These are phyloP conservation scores for Jordanella pulchra DNA, from an alignment of 2,797 vertebrate genomes.

Conservation along the genomic window DNA sequence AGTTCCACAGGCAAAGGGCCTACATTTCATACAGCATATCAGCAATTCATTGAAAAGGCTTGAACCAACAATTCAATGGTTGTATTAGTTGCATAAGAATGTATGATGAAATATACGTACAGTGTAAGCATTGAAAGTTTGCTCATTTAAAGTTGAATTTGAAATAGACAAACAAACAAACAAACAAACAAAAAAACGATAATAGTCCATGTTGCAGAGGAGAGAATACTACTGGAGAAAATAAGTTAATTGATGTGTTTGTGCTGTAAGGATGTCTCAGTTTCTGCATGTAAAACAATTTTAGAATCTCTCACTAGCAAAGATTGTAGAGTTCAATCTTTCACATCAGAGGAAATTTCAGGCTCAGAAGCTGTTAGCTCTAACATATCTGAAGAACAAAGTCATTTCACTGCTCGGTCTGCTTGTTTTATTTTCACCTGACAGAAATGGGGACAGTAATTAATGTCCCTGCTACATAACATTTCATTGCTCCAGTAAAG, in stretches of 20 bases:
- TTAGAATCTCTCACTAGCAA: not conserved
- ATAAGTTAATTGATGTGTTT: not conserved
- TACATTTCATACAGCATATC: not conserved
- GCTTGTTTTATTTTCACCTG: not conserved
- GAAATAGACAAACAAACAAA: not conserved
- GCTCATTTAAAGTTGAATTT: not conserved
- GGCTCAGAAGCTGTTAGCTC: not conserved
- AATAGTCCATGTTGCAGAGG: not conserved
- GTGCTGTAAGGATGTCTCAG: not conserved
- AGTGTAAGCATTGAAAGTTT: not conserved
- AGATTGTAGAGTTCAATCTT: not conserved
- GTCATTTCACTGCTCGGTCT: not conserved
- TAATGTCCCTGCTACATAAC: no score
- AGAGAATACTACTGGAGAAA: not conserved
- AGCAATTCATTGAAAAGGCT: not conserved
- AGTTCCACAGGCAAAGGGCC: not conserved
- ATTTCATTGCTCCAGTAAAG: not conserved
- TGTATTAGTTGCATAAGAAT: not conserved
- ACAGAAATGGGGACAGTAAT: not conserved
- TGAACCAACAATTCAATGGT: not conserved
- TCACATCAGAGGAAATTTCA: not conserved
- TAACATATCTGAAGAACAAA: not conserved
- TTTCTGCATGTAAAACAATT: not conserved
- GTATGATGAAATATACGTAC: not conserved
- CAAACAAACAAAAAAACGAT: not conserved